These are phyloP conservation scores for Ichneumoninae sp. DNA, from an alignment of 2,888 invertebrate species.

Conservation along the genomic window DNA sequence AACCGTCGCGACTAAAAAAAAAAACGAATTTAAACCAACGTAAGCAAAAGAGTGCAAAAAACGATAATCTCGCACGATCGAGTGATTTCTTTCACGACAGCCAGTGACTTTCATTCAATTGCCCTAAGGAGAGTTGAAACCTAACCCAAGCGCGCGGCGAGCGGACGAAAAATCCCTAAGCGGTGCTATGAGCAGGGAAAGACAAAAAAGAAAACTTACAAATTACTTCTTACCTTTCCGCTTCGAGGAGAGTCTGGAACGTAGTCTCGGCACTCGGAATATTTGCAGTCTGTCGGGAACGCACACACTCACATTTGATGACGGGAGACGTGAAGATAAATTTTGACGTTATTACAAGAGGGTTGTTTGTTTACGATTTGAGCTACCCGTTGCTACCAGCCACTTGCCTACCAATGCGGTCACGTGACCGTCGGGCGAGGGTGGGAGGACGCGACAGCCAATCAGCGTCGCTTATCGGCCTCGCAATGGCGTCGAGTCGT, in stretches of 20 bases:
- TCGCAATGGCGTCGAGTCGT: not conserved
- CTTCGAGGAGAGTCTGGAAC: conserved; percentile 22
- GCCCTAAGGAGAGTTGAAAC: not conserved
- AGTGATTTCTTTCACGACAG: not conserved
- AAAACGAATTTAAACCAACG: not conserved
- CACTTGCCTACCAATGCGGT: conserved; percentile 72
- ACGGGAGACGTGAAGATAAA: conserved; percentile 66
- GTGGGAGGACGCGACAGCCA: conserved; percentile 20
- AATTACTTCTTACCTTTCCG: conserved; percentile 42
- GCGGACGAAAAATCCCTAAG: conserved; percentile 10
- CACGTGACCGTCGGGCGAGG: conserved; percentile 51
- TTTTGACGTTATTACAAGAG: conserved; percentile 75
- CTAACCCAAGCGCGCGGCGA: conserved; percentile 37
- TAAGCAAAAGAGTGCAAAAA: not conserved
- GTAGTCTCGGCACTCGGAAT: conserved; percentile 36
- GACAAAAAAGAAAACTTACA: not conserved
- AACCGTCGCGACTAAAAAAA: not conserved
- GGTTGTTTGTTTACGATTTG: conserved; percentile 81
- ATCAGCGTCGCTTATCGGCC: conserved; percentile 20
- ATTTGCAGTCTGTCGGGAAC: conserved; percentile 27
- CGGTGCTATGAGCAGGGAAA: not conserved
- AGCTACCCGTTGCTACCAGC: conserved; percentile 66
- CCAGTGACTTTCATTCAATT: conserved; percentile 4
- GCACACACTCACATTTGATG: conserved; percentile 37
- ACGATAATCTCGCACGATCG: not conserved